Evolutionary conservation across 2,888 invertebrate genomes (phyloP).

Genomic region (Dynastes maya): DNA sequence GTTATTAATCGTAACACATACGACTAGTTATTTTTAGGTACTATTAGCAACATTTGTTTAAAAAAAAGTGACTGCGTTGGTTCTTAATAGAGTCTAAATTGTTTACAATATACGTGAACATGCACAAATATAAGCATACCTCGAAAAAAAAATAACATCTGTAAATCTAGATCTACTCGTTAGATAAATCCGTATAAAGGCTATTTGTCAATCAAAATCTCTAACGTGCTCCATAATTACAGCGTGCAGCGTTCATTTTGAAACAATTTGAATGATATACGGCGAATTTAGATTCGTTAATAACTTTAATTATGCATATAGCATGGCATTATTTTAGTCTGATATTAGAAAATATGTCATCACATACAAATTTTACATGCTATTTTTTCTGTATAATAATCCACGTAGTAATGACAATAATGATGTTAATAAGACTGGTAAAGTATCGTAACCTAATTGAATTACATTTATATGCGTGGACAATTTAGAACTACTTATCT

Average conservation of each 20-base stretch:
- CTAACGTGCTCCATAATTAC: constrained; percentile 32
- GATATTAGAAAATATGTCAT: constrained; percentile 28
- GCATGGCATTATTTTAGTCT: constrained; percentile 1
- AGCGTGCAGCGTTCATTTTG: constrained; percentile 20
- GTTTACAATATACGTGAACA: no score
- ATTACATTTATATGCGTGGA: constrained; percentile 4
- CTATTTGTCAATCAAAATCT: constrained; percentile 36
- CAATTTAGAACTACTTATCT: constrained; percentile 14
- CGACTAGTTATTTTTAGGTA: no score
- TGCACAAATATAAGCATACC: neutral
- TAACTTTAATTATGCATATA: constrained; percentile 28
- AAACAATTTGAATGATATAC: constrained; percentile 29
- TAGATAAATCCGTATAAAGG: constrained; percentile 33
- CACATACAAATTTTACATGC: neutral
- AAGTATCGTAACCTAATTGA: constrained; percentile 22
- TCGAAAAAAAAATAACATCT: constrained; percentile 3
- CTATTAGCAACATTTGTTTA: no score
- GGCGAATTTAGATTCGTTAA: neutral
- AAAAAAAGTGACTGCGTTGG: no score
- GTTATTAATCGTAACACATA: no score
- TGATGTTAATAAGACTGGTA: neutral
- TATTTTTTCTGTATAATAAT: constrained; percentile 18
- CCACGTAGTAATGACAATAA: constrained; percentile 30
- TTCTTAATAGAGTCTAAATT: no score
- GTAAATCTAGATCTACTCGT: constrained; percentile 20